Percentiles rank a stretch among this genome's conserved stretches.
phyloP scores from a whole-genome alignment of 2,113 vertebrate genomes.

The Lampris incognitus region DNA sequence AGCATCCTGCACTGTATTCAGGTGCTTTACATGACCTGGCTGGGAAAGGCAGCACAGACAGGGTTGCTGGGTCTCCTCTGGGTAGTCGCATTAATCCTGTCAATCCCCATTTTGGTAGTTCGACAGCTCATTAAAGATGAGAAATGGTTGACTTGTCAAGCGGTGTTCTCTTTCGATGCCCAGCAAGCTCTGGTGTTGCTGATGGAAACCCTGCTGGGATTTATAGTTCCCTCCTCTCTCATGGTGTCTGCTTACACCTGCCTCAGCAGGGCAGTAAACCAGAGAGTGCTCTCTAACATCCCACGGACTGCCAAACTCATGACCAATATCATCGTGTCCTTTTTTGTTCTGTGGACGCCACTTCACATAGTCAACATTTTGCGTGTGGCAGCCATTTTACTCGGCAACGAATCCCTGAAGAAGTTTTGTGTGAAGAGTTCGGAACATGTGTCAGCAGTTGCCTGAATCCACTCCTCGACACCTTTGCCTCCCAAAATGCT shows the following conservation, averaged over 20 bases:
- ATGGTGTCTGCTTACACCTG: conserved; percentile 29
- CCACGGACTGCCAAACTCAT: conserved; percentile 31
- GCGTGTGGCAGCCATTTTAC: conserved; percentile 1
- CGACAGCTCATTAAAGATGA: not conserved
- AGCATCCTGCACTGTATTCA: conserved; percentile 49
- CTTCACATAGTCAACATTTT: conserved; percentile 30
- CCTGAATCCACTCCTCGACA: conserved; percentile 42
- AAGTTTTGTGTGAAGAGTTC: not conserved
- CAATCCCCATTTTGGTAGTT: conserved; percentile 17
- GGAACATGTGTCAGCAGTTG: conserved; percentile 34
- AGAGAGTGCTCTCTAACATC: conserved; percentile 34
- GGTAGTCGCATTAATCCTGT: conserved; percentile 17
- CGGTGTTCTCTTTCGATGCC: not conserved
- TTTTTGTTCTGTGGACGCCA: conserved; percentile 42
- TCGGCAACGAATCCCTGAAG: not conserved
- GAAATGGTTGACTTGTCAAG: accelerated
- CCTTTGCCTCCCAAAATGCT: conserved; percentile 25
- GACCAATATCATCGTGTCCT: conserved; percentile 20
- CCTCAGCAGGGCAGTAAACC: conserved; percentile 26
- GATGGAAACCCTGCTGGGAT: conserved; percentile 11
- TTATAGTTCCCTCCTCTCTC: not conserved
- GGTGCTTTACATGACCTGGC: conserved; percentile 6
- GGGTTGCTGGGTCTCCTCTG: conserved; percentile 39
- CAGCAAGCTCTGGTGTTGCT: conserved; percentile 18
- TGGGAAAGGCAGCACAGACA: not conserved